A percentile compares a stretch with the other conserved stretches of the same genome.
These are phyloP conservation scores for Tinamus major DNA, from an alignment of 2,797 vertebrate species.

Conservation along the genomic window DNA sequence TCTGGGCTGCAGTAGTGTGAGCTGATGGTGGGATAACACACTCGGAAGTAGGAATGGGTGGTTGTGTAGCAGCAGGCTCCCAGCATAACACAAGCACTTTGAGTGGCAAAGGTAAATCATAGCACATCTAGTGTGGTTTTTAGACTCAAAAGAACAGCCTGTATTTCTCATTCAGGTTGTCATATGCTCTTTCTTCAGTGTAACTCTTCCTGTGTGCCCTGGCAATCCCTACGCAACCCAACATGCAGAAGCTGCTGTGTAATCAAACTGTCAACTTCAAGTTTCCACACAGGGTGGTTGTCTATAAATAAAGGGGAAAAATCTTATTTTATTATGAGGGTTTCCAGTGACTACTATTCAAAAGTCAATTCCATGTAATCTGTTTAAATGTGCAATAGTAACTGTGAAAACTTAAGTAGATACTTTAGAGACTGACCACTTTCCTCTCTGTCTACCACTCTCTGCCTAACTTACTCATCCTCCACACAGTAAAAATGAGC, in stretches of 20 bases:
- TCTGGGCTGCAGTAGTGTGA: constrained; percentile 26
- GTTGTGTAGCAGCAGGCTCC: background rate
- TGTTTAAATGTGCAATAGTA: background rate
- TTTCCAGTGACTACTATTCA: background rate
- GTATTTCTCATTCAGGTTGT: background rate
- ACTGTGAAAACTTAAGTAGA: background rate
- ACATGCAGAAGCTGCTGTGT: background rate
- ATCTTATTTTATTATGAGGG: background rate
- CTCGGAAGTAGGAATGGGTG: background rate
- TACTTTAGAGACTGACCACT: background rate
- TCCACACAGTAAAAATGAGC: background rate
- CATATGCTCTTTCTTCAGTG: rapidly evolving
- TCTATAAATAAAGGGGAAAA: background rate
- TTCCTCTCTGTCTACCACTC: background rate
- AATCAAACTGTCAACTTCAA: background rate
- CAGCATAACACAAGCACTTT: background rate
- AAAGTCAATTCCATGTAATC: background rate
- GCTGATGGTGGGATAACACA: background rate
- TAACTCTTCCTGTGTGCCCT: background rate
- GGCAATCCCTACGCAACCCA: background rate
- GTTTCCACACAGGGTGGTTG: rapidly evolving
- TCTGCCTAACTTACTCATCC: background rate
- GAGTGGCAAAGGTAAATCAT: background rate
- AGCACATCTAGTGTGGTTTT: background rate
- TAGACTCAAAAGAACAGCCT: background rate